Base-by-base conservation (phyloP, 2,888 invertebrate species). In the Erannis defoliaria region DNA sequence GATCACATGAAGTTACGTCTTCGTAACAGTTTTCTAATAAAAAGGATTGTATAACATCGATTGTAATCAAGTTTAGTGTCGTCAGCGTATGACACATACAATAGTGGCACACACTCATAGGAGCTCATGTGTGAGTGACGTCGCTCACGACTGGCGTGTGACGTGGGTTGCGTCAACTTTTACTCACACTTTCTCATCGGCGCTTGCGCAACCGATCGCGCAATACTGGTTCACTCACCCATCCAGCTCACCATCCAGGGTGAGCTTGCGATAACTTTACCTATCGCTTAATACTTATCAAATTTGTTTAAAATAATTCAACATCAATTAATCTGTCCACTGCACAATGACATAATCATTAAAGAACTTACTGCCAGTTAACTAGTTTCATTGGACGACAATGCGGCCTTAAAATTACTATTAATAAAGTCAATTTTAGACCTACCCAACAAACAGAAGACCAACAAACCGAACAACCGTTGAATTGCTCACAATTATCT, bases 91-190 rank as follows among this genome's bases (percentile, higher is more conserved):
- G 80, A 79, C 71, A 76, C 71, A 77, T 57, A 59, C 46, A 53
- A 58, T 43, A 61, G 63, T 46, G 16, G 65, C 64, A 66, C 64
- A 74, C 67, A 71, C 66, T 49, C 70, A 65, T 67, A 68, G 56
- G 46, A 40, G 53, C 37, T 45, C 55, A 66, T 72, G 75, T 77
- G 70, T 73, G 81, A 80, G 82, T 83, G 81, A 80, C 80, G 81
- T 77, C 76, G 77, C 76, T 75, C 66, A 69, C 74, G 77, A 73
- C 72, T 72, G 76, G 71, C 74, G 78, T 80, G 84, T 90, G 92
- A 90, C 91, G 90, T 84, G 77, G 73, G 85, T 92, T 92, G 92
- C 92, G 90, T 93, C 92, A 91, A 92, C 93, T 93, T 92, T 93
- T 92, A 92, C 93, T 92, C 86, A 88, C 92, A 92, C 92, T 92